Percentiles rank a stretch among this genome's conserved stretches.
Conservation (phyloP, 2,888 invertebrate genomes). For the Lasius platythorax region DNA sequence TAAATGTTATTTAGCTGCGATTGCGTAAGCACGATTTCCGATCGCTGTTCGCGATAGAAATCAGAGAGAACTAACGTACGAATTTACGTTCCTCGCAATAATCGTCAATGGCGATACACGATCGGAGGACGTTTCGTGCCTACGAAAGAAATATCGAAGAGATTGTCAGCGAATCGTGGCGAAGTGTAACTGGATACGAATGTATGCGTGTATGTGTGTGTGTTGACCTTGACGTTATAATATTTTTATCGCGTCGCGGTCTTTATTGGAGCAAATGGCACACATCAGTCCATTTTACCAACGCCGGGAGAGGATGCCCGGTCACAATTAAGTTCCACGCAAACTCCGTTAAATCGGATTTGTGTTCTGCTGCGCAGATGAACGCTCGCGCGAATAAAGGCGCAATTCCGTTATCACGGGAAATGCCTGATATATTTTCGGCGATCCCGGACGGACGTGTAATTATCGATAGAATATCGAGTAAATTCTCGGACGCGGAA, state of each 20-base stretch:
- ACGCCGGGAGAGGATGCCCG: constrained; percentile 22
- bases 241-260: constrained; percentile 37
- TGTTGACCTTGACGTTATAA: constrained; percentile 34
- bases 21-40: neutral
- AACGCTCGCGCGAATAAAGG: constrained; percentile 5
- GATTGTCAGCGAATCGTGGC: neutral
- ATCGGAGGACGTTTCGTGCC: neutral
- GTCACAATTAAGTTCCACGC: constrained; percentile 48
- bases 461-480: constrained; percentile 31
- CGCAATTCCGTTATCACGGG: neutral
- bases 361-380: constrained; percentile 16
- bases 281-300: neutral
- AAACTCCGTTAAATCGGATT: constrained; percentile 49
- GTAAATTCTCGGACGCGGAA: neutral
- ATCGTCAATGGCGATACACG: neutral
- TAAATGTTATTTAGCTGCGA: neutral
- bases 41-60: neutral
- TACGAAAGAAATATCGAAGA: neutral
- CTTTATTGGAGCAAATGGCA: constrained; percentile 55
- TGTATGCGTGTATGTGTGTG: neutral
- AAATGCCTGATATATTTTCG: neutral
- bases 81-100: neutral
- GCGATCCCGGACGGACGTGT: neutral
- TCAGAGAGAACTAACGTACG: neutral
- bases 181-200: constrained; percentile 15